Conservation (phyloP, 2,888 invertebrate genomes). For the Dysmachus trigonus region DNA sequence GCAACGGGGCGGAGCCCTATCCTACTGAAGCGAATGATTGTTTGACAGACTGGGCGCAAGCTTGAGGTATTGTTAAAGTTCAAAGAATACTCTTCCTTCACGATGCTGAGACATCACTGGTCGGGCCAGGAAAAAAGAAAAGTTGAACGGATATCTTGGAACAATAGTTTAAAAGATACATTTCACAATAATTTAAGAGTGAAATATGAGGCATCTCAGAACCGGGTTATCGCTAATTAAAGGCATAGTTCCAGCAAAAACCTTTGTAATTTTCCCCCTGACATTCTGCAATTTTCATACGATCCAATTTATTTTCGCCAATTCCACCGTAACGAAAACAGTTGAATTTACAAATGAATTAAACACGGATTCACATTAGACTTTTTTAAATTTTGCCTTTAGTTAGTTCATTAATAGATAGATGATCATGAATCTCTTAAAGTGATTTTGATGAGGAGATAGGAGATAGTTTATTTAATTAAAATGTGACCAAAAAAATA, state of each 20-base stretch:
- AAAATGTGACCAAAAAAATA: too few species aligned
- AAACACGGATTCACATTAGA: neutral
- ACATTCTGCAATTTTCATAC: neutral
- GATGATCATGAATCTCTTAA: neutral
- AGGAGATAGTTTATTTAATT: too few species aligned
- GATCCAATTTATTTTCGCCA: neutral
- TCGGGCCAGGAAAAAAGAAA: neutral
- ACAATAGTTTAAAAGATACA: conserved; percentile 12
- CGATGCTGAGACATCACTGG: neutral
- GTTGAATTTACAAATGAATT: neutral
- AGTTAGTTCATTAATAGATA: neutral
- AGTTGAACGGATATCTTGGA: neutral
- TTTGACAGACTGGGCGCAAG: conserved; percentile 7
- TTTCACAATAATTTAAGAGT: conserved; percentile 4
- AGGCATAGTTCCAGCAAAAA: neutral
- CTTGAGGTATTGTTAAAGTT: conserved; percentile 24
- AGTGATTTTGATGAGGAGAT: neutral
- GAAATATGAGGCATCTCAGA: neutral
- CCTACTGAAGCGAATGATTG: neutral
- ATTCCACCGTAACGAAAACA: neutral
- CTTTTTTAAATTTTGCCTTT: neutral
- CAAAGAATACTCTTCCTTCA: neutral
- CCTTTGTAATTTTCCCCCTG: neutral
- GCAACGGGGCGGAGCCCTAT: neutral
- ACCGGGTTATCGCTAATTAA: neutral